Evolutionary conservation across 92 coral and sea anemone species (phyloP).

Genomic region (Phenganax stokvisi): DNA sequence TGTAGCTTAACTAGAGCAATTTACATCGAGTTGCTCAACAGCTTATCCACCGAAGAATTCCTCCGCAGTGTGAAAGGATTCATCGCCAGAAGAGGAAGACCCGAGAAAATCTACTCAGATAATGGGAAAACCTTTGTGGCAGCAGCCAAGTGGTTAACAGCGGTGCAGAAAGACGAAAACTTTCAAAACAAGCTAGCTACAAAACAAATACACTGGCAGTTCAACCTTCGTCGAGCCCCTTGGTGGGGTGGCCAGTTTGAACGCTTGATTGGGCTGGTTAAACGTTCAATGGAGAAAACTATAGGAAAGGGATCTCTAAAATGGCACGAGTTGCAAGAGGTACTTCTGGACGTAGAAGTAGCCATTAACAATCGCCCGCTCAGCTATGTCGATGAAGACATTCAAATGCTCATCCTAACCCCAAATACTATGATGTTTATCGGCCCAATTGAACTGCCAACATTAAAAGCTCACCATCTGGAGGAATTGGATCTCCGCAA

Average conservation of each 20-base stretch:
- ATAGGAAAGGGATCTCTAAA: neutral
- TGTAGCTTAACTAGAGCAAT: conserved; percentile 44
- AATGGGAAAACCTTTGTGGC: neutral
- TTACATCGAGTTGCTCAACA: conserved; percentile 47
- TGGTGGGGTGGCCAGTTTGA: conserved; percentile 20
- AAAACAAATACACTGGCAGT: neutral
- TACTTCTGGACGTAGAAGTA: neutral
- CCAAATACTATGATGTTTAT: too few species aligned
- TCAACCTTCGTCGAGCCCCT: conserved; percentile 19
- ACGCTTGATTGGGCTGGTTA: neutral
- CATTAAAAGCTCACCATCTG: too few species aligned
- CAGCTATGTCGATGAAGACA: neutral
- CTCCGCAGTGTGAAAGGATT: conserved; percentile 11
- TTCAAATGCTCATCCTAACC: too few species aligned
- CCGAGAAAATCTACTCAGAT: neutral
- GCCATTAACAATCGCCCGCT: neutral
- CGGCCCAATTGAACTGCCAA: too few species aligned
- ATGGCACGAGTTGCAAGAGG: neutral
- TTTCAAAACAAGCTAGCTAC: neutral
- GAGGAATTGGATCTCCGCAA: too few species aligned
- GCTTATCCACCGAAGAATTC: conserved; percentile 42
- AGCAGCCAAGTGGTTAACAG: conserved; percentile 13
- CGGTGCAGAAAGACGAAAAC: neutral
- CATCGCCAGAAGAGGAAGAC: conserved; percentile 13
- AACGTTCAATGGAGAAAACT: neutral